Evolutionary conservation across 2,113 vertebrate genomes (phyloP).

Genomic region (Butastur rufipennis): DNA sequence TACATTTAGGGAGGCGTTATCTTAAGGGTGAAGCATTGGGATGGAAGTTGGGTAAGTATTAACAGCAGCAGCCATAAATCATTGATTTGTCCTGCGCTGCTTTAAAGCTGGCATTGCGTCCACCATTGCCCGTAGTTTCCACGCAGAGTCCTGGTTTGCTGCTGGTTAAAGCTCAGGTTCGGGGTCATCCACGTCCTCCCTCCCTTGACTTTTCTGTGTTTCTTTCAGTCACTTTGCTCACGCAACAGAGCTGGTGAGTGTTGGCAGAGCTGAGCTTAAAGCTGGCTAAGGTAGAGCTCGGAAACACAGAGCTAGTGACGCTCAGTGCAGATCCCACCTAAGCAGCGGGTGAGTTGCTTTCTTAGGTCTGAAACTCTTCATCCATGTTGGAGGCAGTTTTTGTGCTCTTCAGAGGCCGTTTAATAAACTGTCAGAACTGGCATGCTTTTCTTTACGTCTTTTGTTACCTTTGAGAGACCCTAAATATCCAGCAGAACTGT

Average conservation of each 20-base stretch:
- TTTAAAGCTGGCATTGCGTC: neutral
- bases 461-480: neutral
- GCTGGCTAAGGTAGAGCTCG: neutral
- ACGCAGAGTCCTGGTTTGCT: neutral
- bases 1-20: accelerated
- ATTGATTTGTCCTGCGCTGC: neutral
- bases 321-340: neutral
- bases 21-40: neutral
- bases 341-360: neutral
- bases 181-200: neutral
- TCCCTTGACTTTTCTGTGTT: neutral
- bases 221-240: neutral
- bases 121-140: accelerated
- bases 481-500: no score
- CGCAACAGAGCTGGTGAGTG: accelerated
- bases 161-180: neutral
- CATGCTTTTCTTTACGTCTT: neutral
- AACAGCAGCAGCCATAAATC: neutral
- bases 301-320: neutral
- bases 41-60: neutral
- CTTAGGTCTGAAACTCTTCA: neutral
- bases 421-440: neutral
- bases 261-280: neutral
- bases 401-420: neutral
- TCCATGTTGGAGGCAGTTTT: neutral